A percentile compares a stretch with the other conserved stretches of the same genome.
Conservation (phyloP, 2,113 vertebrate species). For the Scophthalmus maximus region DNA sequence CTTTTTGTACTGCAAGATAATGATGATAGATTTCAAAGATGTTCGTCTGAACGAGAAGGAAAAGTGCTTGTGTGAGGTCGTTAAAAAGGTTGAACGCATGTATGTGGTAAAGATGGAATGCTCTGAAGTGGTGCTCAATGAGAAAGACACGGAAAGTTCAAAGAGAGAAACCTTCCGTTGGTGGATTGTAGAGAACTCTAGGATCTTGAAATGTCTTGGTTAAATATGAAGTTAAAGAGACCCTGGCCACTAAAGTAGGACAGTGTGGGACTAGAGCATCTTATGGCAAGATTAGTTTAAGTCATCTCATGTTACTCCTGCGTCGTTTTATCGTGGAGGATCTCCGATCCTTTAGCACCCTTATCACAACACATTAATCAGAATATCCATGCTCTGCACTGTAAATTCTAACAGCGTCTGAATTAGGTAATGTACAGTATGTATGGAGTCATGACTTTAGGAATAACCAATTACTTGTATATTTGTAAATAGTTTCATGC, state of each 20-base stretch:
- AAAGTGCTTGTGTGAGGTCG: slow-evolving; percentile 56
- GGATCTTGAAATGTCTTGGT: neutral
- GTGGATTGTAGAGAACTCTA: neutral
- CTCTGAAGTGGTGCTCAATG: slow-evolving; percentile 43
- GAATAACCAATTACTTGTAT: slow-evolving; percentile 37
- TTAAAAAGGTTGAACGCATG: slow-evolving; percentile 33
- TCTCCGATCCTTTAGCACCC: neutral
- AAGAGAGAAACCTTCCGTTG: slow-evolving; percentile 6
- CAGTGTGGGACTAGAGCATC: neutral
- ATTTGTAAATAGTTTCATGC: slow-evolving; percentile 60
- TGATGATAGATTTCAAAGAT: slow-evolving; percentile 66
- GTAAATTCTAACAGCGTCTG: slow-evolving; percentile 10
- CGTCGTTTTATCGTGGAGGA: neutral
- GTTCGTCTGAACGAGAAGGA: slow-evolving; percentile 35
- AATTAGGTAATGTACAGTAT: slow-evolving; percentile 23
- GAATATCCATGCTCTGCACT: neutral
- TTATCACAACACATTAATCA: neutral
- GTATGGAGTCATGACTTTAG: slow-evolving; percentile 10
- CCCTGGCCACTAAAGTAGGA: neutral
- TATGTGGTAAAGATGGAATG: slow-evolving; percentile 61
- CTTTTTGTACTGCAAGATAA: slow-evolving; percentile 37
- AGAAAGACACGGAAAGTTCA: slow-evolving; percentile 49
- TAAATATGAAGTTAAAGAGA: neutral
- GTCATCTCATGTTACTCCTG: neutral
- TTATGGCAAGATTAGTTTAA: neutral